Evolutionary conservation across 2,113 vertebrate species (phyloP).

Genomic region (Thermophis baileyi): DNA sequence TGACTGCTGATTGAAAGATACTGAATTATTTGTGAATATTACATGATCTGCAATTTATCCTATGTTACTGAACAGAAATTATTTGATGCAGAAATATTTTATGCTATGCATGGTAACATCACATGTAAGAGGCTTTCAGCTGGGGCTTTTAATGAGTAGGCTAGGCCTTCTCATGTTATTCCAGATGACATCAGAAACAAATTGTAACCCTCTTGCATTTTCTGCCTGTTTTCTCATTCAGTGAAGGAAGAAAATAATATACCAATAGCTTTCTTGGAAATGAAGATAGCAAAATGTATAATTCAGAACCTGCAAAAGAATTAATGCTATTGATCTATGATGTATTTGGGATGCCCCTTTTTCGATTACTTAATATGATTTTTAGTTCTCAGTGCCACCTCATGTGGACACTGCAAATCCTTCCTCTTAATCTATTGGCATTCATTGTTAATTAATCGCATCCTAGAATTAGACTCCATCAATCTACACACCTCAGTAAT

Average conservation of each 20-base stretch:
- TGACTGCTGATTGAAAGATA: conserved; percentile 29
- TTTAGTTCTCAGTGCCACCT: neutral
- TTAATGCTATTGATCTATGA: neutral
- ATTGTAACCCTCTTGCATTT: neutral
- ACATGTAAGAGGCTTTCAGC: neutral
- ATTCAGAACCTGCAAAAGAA: neutral
- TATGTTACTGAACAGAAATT: neutral
- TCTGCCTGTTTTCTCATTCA: neutral
- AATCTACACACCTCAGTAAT: neutral
- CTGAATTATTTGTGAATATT: conserved; percentile 43
- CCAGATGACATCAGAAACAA: neutral
- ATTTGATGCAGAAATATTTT: neutral
- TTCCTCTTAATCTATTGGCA: neutral
- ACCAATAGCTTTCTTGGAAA: neutral
- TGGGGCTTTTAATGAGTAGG: neutral
- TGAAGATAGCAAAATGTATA: neutral
- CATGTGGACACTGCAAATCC: neutral
- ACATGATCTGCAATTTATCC: neutral
- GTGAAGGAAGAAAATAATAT: neutral
- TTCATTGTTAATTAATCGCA: neutral
- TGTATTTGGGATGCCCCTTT: neutral
- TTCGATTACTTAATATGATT: neutral
- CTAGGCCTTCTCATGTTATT: neutral
- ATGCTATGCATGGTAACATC: neutral
- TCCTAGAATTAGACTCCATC: neutral